Base-by-base conservation (phyloP, 2,797 vertebrate species). In the Echeneis naucrates region DNA sequence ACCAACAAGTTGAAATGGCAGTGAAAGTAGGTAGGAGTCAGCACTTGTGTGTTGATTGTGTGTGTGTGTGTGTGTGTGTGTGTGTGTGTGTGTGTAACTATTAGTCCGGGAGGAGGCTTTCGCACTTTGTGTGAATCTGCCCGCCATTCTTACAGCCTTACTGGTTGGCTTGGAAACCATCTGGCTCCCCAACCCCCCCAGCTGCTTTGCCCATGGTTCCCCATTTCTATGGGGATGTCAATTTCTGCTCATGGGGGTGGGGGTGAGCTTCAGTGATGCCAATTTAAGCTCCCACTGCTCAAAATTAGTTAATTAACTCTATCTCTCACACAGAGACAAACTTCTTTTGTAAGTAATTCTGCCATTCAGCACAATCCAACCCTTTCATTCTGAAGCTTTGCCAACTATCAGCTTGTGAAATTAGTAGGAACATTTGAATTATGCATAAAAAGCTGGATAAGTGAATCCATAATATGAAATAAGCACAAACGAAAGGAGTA, bases 251-350 rank as follows among this genome's bases (percentile, higher is more conserved):
- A 71, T 63, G 53, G 72, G 57, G 44, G n/a, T 5, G 37, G 23
- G n/a, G 9, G n/a, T 35, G 21, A n/a, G 16, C 53, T 77, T 65
- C 59, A 53, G 32, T 26, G 68, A 78, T 87, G 81, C 88, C 87
- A 92, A 81, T 86, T 87, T 77, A 81, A 87, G 73, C 62, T 76
- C 77, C 68, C 48, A 78, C 67, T 72, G 79, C 80, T 86, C 58
- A 88, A 86, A 91, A 89, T 88, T 85, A 75, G 83, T 87, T 89
- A 88, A 92, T 93, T 89, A 93, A 83, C 87, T 91, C 68, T 80
- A 87, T 91, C 87, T 86, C 76, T 86, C 76, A 71, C 76, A 80
- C 65, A 83, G 67, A 83, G 57, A 78, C 75, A 86, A 75, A 75
- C 38, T 83, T 79, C 68, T 74, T 83, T 87, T 89, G 84, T 81